phyloP scores from a whole-genome alignment of 1,140 invertebrate genomes.

The Cryptotermes secundus region DNA sequence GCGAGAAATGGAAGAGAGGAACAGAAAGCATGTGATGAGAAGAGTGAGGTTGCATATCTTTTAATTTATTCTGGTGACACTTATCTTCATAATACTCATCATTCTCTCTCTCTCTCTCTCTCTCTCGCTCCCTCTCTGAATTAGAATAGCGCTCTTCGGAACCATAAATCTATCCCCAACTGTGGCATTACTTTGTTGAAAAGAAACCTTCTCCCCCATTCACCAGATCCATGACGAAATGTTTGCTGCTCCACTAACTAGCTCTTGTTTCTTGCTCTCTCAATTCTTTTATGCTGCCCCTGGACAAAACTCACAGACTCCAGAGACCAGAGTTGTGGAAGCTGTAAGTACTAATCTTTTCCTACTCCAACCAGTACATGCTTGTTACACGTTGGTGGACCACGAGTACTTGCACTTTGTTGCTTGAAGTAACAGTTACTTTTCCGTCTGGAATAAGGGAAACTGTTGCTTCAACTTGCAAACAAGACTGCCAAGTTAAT shows the following conservation, averaged over 20 bases:
- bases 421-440: background rate
- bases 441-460: background rate
- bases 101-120: constrained; percentile 21
- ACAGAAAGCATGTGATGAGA: background rate
- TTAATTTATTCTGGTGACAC: constrained; percentile 35
- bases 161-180: constrained; percentile 27
- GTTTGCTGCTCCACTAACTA: background rate
- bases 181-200: constrained; percentile 31
- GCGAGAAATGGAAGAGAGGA: background rate
- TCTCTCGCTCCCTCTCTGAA: background rate
- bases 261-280: background rate
- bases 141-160: background rate
- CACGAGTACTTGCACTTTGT: background rate
- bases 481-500: background rate
- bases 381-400: background rate
- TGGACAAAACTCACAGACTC: background rate
- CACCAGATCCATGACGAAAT: background rate
- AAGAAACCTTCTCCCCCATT: background rate
- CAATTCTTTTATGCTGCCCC: background rate
- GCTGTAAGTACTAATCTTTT: constrained; percentile 13
- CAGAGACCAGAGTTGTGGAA: constrained; percentile 21
- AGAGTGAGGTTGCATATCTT: constrained; percentile 30
- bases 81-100: constrained; percentile 35
- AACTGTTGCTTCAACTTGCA: no score
- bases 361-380: background rate